phyloP scores from a whole-genome alignment of 1,140 invertebrate genomes.

The Calycopis cecrops region DNA sequence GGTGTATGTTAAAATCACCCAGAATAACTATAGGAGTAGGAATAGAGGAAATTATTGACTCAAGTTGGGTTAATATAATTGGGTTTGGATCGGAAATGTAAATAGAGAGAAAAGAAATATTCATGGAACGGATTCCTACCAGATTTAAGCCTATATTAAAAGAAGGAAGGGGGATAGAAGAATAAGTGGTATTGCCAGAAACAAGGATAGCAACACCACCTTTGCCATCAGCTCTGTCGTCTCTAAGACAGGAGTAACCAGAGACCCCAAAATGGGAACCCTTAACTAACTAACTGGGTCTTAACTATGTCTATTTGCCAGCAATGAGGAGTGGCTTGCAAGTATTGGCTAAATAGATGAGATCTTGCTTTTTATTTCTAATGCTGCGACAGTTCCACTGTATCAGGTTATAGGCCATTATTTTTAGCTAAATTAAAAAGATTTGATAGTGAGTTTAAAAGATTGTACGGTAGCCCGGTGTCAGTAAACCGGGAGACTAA shows the following conservation, averaged over 20 bases:
- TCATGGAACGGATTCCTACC: background rate
- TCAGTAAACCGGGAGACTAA: too few species aligned
- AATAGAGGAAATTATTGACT: background rate
- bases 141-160: background rate
- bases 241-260: conserved; percentile 2
- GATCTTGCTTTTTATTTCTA: conserved; percentile 12
- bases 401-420: background rate
- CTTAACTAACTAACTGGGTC: too few species aligned
- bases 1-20: conserved; percentile 6
- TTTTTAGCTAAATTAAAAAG: background rate
- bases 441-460: background rate
- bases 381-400: conserved; percentile 13
- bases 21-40: conserved; percentile 5
- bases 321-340: conserved; percentile 5
- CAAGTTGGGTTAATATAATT: background rate
- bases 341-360: too few species aligned
- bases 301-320: conserved; percentile 3
- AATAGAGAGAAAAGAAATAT: background rate
- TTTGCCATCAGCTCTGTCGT: conserved; percentile 8
- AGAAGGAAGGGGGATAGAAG: background rate
- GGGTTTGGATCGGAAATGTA: conserved; percentile 5
- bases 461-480: too few species aligned
- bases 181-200: background rate
- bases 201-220: conserved; percentile 9
- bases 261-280: conserved; percentile 3